Base-by-base conservation (phyloP, 2,797 vertebrate species). In the Scolopax bukidnonensis region DNA sequence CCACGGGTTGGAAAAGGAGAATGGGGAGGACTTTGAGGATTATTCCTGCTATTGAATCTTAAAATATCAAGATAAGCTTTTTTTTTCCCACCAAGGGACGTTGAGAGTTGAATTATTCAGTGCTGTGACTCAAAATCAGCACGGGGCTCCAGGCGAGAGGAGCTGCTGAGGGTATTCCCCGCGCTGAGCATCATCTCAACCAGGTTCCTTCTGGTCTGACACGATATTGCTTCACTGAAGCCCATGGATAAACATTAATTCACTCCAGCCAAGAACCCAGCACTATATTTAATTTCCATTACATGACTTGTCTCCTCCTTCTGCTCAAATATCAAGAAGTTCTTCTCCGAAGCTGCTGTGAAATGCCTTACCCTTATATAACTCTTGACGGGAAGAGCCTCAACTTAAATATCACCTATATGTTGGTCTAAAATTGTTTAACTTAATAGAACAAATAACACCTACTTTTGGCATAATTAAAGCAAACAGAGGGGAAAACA, bases 211-310 rank as follows among this genome's bases (percentile, higher is more conserved):
- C 50, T 47, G 56, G 20, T 20, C 38, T 30, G 18, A 12, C 23
- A 2, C 0, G 6, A 1, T 12, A 20, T 9, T 38, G 12, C 24
- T 16, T 28, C 11, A 9, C 3, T 24, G 33, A 16, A 32, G 19
- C 21, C 57, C 47, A 27, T 0, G 7, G 32, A 27, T 3, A 24
- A 9, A 28, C 21, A 6, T 12, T 47, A 14, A 47, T 36, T 41
- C 11, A 24, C 27, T 16, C 4, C 40, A 45, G 40, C 33, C 15
- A 33, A 54, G 10, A 48, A 30, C 20, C 6, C 4, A 20, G 60
- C 17, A 8, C n/a, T 6, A 2, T 7, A 5, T 14, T 63, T 63
- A 10, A 8, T 38, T 54, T 74, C 36, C 38, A 5, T 30, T 15
- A 56, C 1, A 6, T 10, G 45, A 32, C 11, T 30, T 7, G 11